Conservation (phyloP, 2,113 vertebrate species). For the Pelmatolapia mariae region DNA sequence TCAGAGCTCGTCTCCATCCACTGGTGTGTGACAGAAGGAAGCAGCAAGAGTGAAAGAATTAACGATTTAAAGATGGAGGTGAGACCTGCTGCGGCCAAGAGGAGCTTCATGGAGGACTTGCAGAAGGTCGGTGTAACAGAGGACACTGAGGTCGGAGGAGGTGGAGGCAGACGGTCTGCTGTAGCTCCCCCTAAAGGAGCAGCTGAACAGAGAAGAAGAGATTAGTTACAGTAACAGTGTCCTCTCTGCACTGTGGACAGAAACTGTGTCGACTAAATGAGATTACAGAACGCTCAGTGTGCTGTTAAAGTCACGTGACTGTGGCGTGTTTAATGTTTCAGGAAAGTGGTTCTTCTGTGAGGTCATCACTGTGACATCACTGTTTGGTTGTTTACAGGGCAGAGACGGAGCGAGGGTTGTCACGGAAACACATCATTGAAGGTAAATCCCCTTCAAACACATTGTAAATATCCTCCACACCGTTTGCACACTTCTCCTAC, state of each 20-base stretch:
- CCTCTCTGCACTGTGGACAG: rapidly evolving
- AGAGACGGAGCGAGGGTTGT: conserved; percentile 81
- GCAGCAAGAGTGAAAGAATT: not conserved
- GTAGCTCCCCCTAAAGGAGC: not conserved
- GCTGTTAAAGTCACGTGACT: not conserved
- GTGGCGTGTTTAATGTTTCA: not conserved
- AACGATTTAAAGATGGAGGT: not conserved
- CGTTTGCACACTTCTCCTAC: not conserved
- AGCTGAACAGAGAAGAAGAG: not conserved
- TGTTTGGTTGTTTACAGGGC: conserved; percentile 63
- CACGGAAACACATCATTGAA: conserved; percentile 84
- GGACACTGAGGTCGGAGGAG: not conserved
- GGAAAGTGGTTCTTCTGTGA: not conserved
- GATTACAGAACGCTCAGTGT: not conserved
- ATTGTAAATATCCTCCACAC: not conserved
- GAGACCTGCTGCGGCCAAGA: not conserved
- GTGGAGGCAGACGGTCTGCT: no score
- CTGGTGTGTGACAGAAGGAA: rapidly evolving
- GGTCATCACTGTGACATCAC: not conserved
- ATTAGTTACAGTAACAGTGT: not conserved
- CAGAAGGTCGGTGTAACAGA: not conserved
- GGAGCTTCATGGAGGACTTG: not conserved
- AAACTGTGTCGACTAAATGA: not conserved
- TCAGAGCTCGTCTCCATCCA: rapidly evolving
- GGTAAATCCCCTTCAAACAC: conserved; percentile 56